Base-by-base conservation (phyloP, 1,140 invertebrate species). In the Episyrphus balteatus region DNA sequence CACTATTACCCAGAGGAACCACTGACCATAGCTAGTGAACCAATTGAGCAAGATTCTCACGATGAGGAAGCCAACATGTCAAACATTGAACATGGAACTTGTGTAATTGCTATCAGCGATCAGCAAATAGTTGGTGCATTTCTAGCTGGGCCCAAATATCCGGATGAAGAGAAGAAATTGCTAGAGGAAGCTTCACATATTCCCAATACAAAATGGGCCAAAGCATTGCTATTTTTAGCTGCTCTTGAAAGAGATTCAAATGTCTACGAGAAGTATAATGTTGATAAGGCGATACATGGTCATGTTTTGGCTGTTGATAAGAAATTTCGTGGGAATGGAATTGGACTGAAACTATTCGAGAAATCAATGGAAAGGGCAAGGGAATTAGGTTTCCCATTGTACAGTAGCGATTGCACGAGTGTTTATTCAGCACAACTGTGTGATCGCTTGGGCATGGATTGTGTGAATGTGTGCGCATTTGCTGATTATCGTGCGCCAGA, bases 1-100 rank as follows among this genome's bases (percentile, higher is more conserved):
- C 55, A 61, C 33, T 61, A 61, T 21, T 61, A 61, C 13, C 52
- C 38, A 2, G 59, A 61, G 14, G 59, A 61, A 15, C 59, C 59
- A 1, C 33, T 61, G 5, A 61, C 59, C 18, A 41, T 18, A 2
- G 59, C 59, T 37, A 52, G 48, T 2, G 42, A 21, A 8, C 59
- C 59, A 0, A 51, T 52, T 6, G 43, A 55, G 2, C 59, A 59
- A 0, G 50, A 52, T 1, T 18, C 36, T 1, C 54, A 37, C 1
- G 59, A 61, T 33, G 21, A 48, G 37, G 40, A 49, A 7, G 61
- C 57, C 11, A 41, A 58, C 36, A 52, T 53, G 5, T 61, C 59
- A 7, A 59, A 61, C 14, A 37, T 61, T 0, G 44, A 49, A 0
- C 15, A 41, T 11, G 55, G 59, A 14, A 48, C 53, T 19, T 61